Conservation (phyloP, 2,113 vertebrate species). For the Bathybates hornii region DNA sequence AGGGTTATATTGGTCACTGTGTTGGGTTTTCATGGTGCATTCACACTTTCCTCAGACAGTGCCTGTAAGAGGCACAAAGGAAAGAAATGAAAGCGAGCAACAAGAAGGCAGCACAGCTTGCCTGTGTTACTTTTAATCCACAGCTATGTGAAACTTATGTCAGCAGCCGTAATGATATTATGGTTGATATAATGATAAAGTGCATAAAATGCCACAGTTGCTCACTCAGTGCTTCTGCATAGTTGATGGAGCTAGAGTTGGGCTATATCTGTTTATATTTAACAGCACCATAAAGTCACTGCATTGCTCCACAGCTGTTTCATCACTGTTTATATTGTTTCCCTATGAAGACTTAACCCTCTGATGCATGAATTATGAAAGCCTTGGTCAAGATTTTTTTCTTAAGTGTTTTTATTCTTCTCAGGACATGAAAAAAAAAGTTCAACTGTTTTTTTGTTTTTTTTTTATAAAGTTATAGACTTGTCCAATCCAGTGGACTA, state of each 20-base stretch:
- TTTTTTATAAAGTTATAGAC: no score
- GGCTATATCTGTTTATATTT: not conserved
- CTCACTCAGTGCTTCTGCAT: not conserved
- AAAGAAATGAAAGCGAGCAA: not conserved
- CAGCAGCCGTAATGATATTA: not conserved
- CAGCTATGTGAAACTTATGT: not conserved
- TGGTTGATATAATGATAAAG: not conserved
- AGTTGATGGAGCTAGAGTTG: slow-evolving; percentile 9
- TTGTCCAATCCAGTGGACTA: no score
- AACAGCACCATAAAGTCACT: not conserved
- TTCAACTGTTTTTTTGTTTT: no score
- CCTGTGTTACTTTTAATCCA: not conserved
- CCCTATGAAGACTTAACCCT: not conserved
- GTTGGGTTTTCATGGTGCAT: not conserved
- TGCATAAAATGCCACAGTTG: not conserved
- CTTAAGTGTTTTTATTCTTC: no score
- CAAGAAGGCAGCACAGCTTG: not conserved
- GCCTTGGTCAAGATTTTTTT: no score
- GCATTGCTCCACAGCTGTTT: not conserved
- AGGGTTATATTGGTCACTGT: not conserved
- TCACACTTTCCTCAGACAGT: not conserved
- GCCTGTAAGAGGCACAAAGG: not conserved
- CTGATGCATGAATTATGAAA: no score
- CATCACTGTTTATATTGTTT: not conserved
- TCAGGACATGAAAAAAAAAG: no score